Base-by-base conservation (phyloP, 2,888 invertebrate species). In the Phaonia tiefii region DNA sequence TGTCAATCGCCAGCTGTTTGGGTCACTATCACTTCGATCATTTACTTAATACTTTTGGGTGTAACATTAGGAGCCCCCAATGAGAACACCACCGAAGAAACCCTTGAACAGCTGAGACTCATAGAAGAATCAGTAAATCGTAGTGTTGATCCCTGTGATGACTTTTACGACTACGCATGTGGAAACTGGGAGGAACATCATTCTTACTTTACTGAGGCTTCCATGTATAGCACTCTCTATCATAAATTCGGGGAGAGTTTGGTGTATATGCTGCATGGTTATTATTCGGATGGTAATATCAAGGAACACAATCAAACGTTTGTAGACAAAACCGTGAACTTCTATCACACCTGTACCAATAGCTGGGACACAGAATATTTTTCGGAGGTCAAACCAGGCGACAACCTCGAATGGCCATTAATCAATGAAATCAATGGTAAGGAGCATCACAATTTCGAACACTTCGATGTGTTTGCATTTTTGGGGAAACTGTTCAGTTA, bases 111-210 rank as follows among this genome's bases (percentile, higher is more conserved):
- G 65, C n/a, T 86, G 2, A 44, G 70, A 17, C 71, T 81, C 17
- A 86, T 88, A 2, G 69, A 80, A 0, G 58, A 83, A 5, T 85
- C 87, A 66, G 74, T 87, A 31, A 75, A 86, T 37, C 54, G 42
- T 11, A 83, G 39, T 13, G 70, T 15, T 1, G 15, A 83, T 20
- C 84, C 87, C 0, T 89, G 89, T 76, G 82, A 85, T 1, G 84
- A 89, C 70, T 89, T 85, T 63, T 87, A 86, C 17, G 31, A 83
- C 8, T 85, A 88, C 73, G 89, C 89, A 0, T 89, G 89, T 70
- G 88, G 88, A 22, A 86, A 84, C 26, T 89, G 88, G 86, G 70
- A 67, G 0, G 20, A 3, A 31, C 31, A 31, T 31, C 31, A 31
- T 31, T 8, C 31, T 3, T 31, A 31, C 8, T 3, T 31, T 3